phyloP scores from a whole-genome alignment of 2,797 vertebrate species.

The Myiotriccus ornatus region DNA sequence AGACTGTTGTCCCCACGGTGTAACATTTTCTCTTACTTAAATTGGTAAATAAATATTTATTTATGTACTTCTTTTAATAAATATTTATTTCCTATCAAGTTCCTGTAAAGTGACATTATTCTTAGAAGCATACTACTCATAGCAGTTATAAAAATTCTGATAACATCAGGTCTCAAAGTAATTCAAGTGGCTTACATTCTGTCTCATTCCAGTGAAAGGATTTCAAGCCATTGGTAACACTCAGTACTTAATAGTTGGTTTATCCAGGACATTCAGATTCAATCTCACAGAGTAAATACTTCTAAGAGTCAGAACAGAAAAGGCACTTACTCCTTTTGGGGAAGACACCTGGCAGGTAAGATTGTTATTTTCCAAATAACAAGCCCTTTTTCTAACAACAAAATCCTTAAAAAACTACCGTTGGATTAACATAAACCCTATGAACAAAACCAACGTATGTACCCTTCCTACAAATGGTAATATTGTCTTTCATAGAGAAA shows the following conservation, averaged over 20 bases:
- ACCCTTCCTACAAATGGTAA: background rate
- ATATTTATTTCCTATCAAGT: slow-evolving; percentile 67
- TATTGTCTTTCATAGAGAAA: background rate
- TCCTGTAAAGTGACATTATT: slow-evolving; percentile 62
- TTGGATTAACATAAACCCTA: slow-evolving; percentile 18
- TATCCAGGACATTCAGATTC: slow-evolving; percentile 52
- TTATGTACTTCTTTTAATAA: slow-evolving; percentile 53
- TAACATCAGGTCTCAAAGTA: slow-evolving; percentile 28
- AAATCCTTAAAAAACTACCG: slow-evolving; percentile 3
- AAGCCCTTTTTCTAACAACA: slow-evolving; percentile 67
- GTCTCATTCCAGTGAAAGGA: slow-evolving; percentile 33
- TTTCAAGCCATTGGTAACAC: slow-evolving; percentile 42
- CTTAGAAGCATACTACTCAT: slow-evolving; percentile 55
- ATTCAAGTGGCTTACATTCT: slow-evolving; percentile 48
- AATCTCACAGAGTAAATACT: slow-evolving; percentile 56
- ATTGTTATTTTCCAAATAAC: slow-evolving; percentile 50
- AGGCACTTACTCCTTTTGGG: slow-evolving; percentile 68
- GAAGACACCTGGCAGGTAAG: slow-evolving; percentile 58
- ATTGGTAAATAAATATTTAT: slow-evolving; percentile 66
- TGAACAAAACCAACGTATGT: background rate
- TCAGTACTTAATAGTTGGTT: background rate
- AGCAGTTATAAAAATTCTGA: slow-evolving; percentile 32
- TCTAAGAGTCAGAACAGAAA: slow-evolving; percentile 67
- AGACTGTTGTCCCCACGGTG: slow-evolving; percentile 1
- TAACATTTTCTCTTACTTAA: slow-evolving; percentile 40